Conservation (phyloP, 2,113 vertebrate genomes). For the Catharus fuscescens region DNA sequence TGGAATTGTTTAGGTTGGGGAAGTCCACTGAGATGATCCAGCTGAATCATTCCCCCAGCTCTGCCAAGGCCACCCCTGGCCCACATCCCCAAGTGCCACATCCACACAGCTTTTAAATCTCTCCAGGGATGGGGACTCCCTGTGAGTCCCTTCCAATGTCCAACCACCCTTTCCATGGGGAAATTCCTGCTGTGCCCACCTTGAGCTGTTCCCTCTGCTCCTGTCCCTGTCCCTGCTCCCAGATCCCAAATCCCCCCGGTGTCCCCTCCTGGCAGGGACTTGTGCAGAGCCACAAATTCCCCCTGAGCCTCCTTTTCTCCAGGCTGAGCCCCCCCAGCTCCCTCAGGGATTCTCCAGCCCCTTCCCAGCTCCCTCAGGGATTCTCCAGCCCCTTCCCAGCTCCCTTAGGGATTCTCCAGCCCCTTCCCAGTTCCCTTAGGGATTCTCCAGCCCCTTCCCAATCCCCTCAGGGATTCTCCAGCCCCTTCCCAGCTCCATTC, state of each 20-base stretch:
- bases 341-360: too few relatives aligned
- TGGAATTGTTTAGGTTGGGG: neutral
- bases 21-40: fast-evolving
- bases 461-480: neutral
- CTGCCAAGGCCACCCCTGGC: neutral
- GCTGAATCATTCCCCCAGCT: neutral
- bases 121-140: neutral
- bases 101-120: fast-evolving
- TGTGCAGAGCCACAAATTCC: neutral
- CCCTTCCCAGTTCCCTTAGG: too few relatives aligned
- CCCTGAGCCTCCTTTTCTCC: neutral
- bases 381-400: too few relatives aligned
- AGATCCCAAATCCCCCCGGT: neutral
- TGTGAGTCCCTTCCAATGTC: neutral
- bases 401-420: too few relatives aligned
- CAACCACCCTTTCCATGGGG: fast-evolving
- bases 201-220: neutral
- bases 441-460: too few relatives aligned
- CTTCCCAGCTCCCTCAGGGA: too few relatives aligned
- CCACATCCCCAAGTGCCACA: neutral
- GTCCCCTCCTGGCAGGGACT: neutral
- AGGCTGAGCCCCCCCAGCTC: neutral
- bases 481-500: neutral
- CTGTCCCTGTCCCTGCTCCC: neutral
- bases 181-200: neutral